Conservation (phyloP, 2,113 vertebrate species). For the Toxostoma redivivum region DNA sequence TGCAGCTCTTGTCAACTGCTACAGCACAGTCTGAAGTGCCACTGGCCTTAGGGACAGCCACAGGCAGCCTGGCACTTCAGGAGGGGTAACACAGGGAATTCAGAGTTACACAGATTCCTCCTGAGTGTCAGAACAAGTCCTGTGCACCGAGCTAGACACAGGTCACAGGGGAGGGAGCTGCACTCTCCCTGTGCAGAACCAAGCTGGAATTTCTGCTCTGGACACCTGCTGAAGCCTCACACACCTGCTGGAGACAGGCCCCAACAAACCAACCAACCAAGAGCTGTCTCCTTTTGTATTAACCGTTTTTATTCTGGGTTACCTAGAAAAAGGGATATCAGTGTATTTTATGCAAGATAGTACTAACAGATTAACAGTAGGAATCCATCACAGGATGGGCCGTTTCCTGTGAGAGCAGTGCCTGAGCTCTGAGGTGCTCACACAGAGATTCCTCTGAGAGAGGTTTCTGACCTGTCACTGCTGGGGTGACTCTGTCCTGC, state of each 20-base stretch:
- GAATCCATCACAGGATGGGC: background rate
- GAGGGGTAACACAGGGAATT: background rate
- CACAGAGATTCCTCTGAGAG: background rate
- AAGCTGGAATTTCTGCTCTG: background rate
- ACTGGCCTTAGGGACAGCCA: background rate
- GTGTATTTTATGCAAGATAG: background rate
- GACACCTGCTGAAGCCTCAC: background rate
- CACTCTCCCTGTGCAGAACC: background rate
- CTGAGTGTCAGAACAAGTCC: background rate
- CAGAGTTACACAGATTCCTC: background rate
- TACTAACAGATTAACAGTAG: background rate
- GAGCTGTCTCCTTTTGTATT: background rate
- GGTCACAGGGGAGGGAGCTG: background rate
- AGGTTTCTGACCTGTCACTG: background rate
- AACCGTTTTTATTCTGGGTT: background rate
- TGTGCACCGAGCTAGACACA: background rate
- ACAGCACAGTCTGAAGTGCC: background rate
- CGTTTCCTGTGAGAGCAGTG: background rate
- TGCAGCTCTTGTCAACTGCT: background rate
- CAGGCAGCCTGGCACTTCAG: background rate
- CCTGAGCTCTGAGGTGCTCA: background rate
- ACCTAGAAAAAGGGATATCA: background rate
- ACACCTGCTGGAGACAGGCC: background rate
- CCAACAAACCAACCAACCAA: background rate
- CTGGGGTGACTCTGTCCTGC: background rate